These are phyloP conservation scores for Solea senegalensis DNA, from an alignment of 2,113 vertebrate species.

Conservation along the genomic window DNA sequence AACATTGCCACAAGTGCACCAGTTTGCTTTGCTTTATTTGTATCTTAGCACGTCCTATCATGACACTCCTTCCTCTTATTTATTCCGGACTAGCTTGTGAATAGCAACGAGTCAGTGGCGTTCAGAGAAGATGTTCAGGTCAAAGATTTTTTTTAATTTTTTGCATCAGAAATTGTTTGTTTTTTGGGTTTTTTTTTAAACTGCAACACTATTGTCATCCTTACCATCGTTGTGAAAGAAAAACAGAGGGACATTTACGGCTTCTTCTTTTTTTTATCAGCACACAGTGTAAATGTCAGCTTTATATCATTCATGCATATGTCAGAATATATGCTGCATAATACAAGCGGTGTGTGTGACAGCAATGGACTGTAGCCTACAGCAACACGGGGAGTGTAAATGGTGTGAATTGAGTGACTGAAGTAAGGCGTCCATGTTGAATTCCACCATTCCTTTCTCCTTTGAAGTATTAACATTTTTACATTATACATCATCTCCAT, in stretches of 20 bases:
- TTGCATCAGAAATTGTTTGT: conserved; percentile 25
- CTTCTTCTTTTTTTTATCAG: conserved; percentile 44
- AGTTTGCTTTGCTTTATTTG: not conserved
- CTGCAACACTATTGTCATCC: conserved; percentile 13
- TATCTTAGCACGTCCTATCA: not conserved
- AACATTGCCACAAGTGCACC: not conserved
- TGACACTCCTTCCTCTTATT: no score
- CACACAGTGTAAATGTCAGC: conserved; percentile 47
- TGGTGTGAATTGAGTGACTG: conserved; percentile 41
- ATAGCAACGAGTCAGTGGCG: not conserved
- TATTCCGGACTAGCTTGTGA: not conserved
- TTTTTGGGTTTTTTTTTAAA: not conserved
- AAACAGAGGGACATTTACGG: conserved; percentile 42
- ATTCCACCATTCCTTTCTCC: conserved; percentile 59
- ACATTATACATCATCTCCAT: conserved; percentile 30
- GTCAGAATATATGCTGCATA: conserved; percentile 30
- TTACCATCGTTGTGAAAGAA: conserved; percentile 12
- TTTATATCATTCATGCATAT: conserved; percentile 39
- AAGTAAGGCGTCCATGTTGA: conserved; percentile 62
- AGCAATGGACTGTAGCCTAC: conserved; percentile 42
- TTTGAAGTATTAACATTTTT: conserved; percentile 73
- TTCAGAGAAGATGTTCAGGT: conserved; percentile 12
- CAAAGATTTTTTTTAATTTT: conserved; percentile 17
- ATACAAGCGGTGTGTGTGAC: conserved; percentile 24
- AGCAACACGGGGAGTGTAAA: conserved; percentile 51